These are phyloP conservation scores for Cirrhinus mrigala DNA, from an alignment of 2,797 vertebrate species.

Conservation along the genomic window DNA sequence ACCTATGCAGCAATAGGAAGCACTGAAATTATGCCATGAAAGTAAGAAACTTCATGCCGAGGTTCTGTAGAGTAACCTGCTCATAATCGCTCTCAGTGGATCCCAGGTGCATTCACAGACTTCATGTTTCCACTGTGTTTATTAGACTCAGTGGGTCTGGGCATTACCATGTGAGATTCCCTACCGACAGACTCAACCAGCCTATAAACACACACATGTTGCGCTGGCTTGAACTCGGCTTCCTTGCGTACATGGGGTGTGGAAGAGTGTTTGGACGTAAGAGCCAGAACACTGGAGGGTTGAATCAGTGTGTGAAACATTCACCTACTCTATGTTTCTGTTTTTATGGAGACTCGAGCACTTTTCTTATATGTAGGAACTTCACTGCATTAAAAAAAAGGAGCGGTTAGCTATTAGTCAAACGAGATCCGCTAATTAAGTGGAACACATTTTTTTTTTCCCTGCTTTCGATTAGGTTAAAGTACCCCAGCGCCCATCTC, in stretches of 20 bases:
- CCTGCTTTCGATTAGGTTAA: conserved; percentile 70
- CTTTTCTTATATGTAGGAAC: conserved; percentile 58
- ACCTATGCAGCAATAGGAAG: conserved; percentile 53
- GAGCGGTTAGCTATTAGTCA: conserved; percentile 70
- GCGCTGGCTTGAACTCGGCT: conserved; percentile 73
- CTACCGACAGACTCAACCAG: conserved; percentile 72
- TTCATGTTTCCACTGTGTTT: conserved; percentile 78
- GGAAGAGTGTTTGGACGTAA: conserved; percentile 54
- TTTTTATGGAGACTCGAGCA: conserved; percentile 61
- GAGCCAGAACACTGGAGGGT: conserved; percentile 48
- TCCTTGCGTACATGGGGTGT: conserved; percentile 66
- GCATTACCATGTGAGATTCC: conserved; percentile 80
- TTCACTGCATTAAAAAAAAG: conserved; percentile 64
- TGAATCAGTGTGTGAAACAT: conserved; percentile 41
- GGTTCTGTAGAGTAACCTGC: conserved; percentile 72
- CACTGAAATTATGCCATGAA: conserved; percentile 59
- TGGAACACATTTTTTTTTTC: conserved; percentile 69
- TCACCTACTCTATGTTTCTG: conserved; percentile 28
- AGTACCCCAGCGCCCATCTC: conserved; percentile 58
- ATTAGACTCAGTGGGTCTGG: conserved; percentile 76
- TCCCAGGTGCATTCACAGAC: conserved; percentile 78
- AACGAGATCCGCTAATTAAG: conserved; percentile 72
- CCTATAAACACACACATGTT: conserved; percentile 82
- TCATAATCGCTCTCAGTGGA: conserved; percentile 71
- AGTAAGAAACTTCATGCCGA: conserved; percentile 59